Conservation (phyloP, 2,888 invertebrate genomes). For the Dione juno region DNA sequence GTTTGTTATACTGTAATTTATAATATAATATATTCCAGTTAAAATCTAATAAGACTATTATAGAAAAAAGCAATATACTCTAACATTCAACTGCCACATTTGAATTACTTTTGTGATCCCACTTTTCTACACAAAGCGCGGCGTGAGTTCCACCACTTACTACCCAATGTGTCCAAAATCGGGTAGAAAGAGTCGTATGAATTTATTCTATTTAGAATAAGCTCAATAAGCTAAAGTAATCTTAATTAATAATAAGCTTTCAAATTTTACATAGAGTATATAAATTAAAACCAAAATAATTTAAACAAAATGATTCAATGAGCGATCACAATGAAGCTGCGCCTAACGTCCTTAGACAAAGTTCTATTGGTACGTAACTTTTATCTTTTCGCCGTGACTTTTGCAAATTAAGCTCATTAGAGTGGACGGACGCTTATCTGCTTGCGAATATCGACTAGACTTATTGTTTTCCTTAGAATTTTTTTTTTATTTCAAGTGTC, state of each 20-base stretch:
- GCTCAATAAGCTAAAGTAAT: too few relatives aligned
- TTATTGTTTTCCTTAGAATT: neutral
- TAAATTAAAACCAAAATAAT: constrained; percentile 22
- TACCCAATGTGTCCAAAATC: neutral
- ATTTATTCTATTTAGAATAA: too few relatives aligned
- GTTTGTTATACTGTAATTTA: too few relatives aligned
- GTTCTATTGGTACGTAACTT: constrained; percentile 58
- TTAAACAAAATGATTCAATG: constrained; percentile 44
- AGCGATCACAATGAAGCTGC: constrained; percentile 37
- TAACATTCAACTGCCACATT: too few relatives aligned
- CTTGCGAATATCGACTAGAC: constrained; percentile 10
- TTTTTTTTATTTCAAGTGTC: neutral
- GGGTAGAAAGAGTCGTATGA: too few relatives aligned
- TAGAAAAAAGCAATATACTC: too few relatives aligned
- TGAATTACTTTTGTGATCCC: too few relatives aligned
- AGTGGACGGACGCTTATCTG: constrained; percentile 48
- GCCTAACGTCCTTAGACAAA: constrained; percentile 54
- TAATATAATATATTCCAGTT: too few relatives aligned
- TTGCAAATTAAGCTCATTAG: constrained; percentile 76
- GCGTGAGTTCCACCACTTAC: neutral
- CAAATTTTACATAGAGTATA: too few relatives aligned
- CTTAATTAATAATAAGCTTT: too few relatives aligned
- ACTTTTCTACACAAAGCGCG: neutral
- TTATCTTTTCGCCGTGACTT: constrained; percentile 66
- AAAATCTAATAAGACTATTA: too few relatives aligned